Evolutionary conservation across 2,888 invertebrate species (phyloP).

Genomic region (Amiota minor): DNA sequence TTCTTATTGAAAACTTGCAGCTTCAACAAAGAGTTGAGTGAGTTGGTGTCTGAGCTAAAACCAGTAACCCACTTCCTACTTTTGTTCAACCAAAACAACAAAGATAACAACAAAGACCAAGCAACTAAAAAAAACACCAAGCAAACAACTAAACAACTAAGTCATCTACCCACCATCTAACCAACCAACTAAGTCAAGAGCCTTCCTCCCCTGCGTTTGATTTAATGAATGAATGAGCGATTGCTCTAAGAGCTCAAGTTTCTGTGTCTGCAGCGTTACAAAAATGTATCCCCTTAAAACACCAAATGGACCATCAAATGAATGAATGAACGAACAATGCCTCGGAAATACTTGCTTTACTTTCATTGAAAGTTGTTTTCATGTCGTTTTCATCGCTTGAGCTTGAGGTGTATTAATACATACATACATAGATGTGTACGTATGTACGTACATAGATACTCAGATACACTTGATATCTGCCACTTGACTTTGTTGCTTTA

Average conservation of each 20-base stretch:
- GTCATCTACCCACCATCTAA: neutral
- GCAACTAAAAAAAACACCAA: no score
- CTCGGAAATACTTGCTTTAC: slow-evolving; percentile 65
- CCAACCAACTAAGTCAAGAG: slow-evolving; percentile 40
- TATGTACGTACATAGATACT: neutral
- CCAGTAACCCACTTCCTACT: slow-evolving; percentile 64
- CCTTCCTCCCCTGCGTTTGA: slow-evolving; percentile 36
- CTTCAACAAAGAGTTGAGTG: neutral
- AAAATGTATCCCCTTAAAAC: neutral
- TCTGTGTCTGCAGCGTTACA: slow-evolving; percentile 36
- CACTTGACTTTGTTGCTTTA: slow-evolving; percentile 10
- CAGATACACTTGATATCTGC: slow-evolving; percentile 16
- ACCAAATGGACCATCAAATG: no score
- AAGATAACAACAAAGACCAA: no score
- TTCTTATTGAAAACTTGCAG: no score
- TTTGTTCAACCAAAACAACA: neutral
- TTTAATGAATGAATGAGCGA: slow-evolving; percentile 7
- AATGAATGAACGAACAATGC: slow-evolving; percentile 51
- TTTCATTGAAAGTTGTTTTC: slow-evolving; percentile 63
- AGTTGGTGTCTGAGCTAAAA: neutral
- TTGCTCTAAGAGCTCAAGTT: neutral
- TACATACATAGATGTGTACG: neutral
- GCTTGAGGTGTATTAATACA: neutral
- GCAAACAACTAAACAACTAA: neutral
- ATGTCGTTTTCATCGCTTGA: slow-evolving; percentile 43